These are phyloP conservation scores for Melanargia galathea DNA, from an alignment of 2,888 invertebrate genomes.

Conservation along the genomic window DNA sequence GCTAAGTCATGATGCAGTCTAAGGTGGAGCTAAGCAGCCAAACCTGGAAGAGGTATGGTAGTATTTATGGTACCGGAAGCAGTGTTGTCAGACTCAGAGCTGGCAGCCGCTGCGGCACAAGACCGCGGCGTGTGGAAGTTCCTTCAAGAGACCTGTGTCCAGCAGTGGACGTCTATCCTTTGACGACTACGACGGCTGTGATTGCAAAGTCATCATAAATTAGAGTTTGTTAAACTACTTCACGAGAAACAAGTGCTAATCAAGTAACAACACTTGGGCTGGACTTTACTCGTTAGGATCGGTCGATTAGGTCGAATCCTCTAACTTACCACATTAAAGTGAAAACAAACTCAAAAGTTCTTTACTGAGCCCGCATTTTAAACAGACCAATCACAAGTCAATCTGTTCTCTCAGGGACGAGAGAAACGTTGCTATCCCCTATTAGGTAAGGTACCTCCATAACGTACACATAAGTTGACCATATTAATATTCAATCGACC, in stretches of 20 bases:
- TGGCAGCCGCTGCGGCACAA: too few relatives aligned
- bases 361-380: slow-evolving; percentile 22
- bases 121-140: too few relatives aligned
- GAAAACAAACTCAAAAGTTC: slow-evolving; percentile 26
- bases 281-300: slow-evolving; percentile 27
- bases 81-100: too few relatives aligned
- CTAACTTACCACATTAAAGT: slow-evolving; percentile 24
- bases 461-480: not conserved
- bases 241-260: slow-evolving; percentile 17
- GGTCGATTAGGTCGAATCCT: slow-evolving; percentile 21
- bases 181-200: not conserved
- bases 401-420: slow-evolving; percentile 9
- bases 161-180: too few relatives aligned
- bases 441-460: not conserved
- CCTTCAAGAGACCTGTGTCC: too few relatives aligned
- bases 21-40: too few relatives aligned
- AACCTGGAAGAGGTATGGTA: too few relatives aligned
- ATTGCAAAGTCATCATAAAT: slow-evolving; percentile 12
- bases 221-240: slow-evolving; percentile 10
- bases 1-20: too few relatives aligned
- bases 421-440: not conserved
- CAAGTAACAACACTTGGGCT: slow-evolving; percentile 21
- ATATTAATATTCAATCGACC: not conserved
- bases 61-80: too few relatives aligned
- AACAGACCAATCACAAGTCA: slow-evolving; percentile 26